Evolutionary conservation across 1,140 invertebrate genomes (phyloP).

Genomic region (Zaprionus inermis): DNA sequence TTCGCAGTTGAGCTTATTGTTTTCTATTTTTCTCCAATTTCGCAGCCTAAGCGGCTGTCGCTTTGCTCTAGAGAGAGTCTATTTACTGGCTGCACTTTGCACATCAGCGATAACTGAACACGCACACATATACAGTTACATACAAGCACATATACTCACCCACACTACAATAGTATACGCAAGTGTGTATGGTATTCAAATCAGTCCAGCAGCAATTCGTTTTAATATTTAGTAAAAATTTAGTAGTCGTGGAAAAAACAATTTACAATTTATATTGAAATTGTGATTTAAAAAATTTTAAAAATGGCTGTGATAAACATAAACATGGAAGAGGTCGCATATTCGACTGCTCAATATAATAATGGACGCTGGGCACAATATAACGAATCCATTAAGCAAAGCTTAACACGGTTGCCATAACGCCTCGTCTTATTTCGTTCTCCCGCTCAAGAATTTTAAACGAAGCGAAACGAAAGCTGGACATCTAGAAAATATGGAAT

Average conservation of each 20-base stretch:
- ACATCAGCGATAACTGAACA: slow-evolving; percentile 37
- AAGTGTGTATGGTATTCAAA: not conserved
- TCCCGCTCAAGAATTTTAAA: not conserved
- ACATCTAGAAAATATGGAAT: not conserved
- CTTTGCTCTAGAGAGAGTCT: not conserved
- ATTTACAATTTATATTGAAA: not conserved
- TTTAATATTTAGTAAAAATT: not conserved
- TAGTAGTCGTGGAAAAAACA: not conserved
- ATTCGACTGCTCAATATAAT: not conserved
- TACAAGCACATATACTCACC: not conserved
- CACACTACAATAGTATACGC: not conserved
- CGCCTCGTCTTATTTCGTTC: not conserved
- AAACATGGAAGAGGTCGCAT: not conserved
- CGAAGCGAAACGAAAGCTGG: not conserved
- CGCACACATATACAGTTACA: slow-evolving; percentile 4
- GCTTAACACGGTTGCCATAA: not conserved
- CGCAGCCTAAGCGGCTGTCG: not conserved
- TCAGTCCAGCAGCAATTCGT: not conserved
- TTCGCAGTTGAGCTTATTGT: slow-evolving; percentile 2
- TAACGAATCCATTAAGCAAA: not conserved
- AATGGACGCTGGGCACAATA: no score
- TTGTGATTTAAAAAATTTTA: not conserved
- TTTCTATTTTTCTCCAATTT: slow-evolving; percentile 1
- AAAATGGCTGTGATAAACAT: not conserved
- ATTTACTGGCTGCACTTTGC: slow-evolving; percentile 35